Percentiles rank a stretch among this genome's conserved stretches.
Conservation (phyloP, 2,113 vertebrate genomes). For the Lonchura striata region DNA sequence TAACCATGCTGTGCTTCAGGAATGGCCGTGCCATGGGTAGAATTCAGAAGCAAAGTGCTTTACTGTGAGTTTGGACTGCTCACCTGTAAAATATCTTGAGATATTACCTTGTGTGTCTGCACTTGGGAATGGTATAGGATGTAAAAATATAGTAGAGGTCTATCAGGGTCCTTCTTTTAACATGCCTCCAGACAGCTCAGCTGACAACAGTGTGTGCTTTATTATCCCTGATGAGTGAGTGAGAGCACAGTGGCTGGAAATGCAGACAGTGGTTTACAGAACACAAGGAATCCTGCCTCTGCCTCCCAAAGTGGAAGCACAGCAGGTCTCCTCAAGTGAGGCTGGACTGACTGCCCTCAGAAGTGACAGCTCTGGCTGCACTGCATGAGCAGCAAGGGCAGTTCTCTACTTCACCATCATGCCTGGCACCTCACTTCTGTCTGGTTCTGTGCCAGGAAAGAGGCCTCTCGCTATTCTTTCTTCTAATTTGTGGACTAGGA, state of each 20-base stretch:
- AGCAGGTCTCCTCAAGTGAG: not conserved
- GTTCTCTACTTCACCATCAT: not conserved
- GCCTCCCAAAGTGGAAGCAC: not conserved
- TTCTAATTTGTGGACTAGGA: not conserved
- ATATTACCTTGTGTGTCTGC: not conserved
- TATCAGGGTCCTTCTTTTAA: not conserved
- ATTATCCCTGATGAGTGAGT: rapidly evolving
- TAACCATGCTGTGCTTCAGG: not conserved
- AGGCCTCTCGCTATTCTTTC: not conserved
- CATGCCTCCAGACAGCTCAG: not conserved
- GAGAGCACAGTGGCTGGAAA: not conserved
- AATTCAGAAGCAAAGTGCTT: not conserved
- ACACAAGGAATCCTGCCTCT: not conserved
- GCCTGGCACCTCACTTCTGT: not conserved
- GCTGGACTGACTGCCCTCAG: not conserved
- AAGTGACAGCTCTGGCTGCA: not conserved
- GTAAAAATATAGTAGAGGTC: not conserved
- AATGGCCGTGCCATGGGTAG: not conserved
- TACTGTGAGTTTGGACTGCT: not conserved
- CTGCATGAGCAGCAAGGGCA: not conserved
- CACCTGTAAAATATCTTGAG: not conserved
- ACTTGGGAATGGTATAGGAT: not conserved
- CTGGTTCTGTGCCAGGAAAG: not conserved
- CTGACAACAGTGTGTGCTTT: not conserved
- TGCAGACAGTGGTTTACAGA: not conserved